A percentile compares a stretch with the other conserved stretches of the same genome.
These are phyloP conservation scores for Rhincodon typus DNA, from an alignment of 2,797 vertebrate species.

Conservation along the genomic window DNA sequence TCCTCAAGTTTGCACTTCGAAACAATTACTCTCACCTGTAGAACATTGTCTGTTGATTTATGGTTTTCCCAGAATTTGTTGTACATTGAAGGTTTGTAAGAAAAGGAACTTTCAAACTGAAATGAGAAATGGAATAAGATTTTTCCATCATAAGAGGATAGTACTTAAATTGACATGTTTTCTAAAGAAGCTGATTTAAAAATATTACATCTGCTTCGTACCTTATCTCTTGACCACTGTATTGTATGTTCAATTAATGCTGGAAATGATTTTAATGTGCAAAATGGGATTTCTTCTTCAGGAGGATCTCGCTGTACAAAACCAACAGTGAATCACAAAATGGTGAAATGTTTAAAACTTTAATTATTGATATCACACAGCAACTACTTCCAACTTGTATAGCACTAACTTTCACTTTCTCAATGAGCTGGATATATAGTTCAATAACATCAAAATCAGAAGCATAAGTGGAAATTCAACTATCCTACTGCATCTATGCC, in stretches of 20 bases:
- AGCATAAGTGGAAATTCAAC: too few species aligned
- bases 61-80: conserved; percentile 93
- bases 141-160: background rate
- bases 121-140: conserved; percentile 42
- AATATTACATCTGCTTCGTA: conserved; percentile 46
- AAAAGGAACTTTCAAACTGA: conserved; percentile 92
- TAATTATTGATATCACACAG: background rate
- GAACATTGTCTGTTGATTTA: conserved; percentile 70
- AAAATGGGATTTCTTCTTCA: conserved; percentile 98
- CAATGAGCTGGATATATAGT: background rate
- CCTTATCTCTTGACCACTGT: conserved; percentile 98
- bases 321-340: conserved; percentile 41
- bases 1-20: background rate
- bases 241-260: conserved; percentile 96
- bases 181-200: background rate
- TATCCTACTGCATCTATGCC: background rate
- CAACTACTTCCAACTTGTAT: background rate
- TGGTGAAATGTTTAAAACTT: background rate
- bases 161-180: background rate
- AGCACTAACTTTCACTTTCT: background rate
- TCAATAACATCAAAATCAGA: background rate
- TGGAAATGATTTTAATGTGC: conserved; percentile 96
- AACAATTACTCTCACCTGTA: conserved; percentile 66
- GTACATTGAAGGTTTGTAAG: conserved; percentile 87
- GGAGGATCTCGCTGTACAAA: conserved; percentile 81